A percentile compares a stretch with the other conserved stretches of the same genome.
Evolutionary conservation across 2,888 invertebrate species (phyloP).

Genomic region (Amphiduros pacificus): DNA sequence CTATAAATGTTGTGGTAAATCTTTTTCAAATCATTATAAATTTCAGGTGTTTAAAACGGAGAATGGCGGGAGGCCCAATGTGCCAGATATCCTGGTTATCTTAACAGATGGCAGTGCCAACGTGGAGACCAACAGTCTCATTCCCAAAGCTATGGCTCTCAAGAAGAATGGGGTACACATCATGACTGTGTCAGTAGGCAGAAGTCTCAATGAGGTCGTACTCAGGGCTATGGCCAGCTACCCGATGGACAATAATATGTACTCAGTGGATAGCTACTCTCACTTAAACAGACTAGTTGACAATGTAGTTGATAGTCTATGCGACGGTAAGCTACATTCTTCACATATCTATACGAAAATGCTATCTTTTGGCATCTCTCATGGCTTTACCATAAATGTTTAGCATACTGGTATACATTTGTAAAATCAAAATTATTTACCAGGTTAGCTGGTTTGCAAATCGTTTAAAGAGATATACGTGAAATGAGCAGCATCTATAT

Average conservation of each 20-base stretch:
- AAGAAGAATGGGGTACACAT: conserved; percentile 15
- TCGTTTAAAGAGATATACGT: no score
- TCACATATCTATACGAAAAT: no score
- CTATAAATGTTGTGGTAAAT: no score
- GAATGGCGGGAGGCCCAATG: conserved; percentile 45
- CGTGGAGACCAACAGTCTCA: conserved; percentile 37
- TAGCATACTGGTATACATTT: no score
- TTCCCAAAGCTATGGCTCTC: conserved; percentile 36
- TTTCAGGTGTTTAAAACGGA: conserved; percentile 38
- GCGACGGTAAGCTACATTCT: no score
- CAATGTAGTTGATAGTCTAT: conserved; percentile 41
- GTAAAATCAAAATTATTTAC: no score
- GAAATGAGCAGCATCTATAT: no score
- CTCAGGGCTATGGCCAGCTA: conserved; percentile 23
- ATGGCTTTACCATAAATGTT: no score
- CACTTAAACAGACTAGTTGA: conserved; percentile 30
- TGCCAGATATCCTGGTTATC: conserved; percentile 42
- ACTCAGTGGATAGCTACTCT: conserved; percentile 1
- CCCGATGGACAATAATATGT: conserved; percentile 14
- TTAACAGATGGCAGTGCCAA: conserved; percentile 48
- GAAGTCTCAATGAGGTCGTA: conserved; percentile 14
- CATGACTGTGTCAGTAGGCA: conserved; percentile 17
- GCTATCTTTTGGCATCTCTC: no score
- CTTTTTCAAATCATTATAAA: no score
- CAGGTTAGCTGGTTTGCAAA: no score